These are phyloP conservation scores for Drosophila affinis DNA, from an alignment of 2,888 invertebrate genomes.

Conservation along the genomic window DNA sequence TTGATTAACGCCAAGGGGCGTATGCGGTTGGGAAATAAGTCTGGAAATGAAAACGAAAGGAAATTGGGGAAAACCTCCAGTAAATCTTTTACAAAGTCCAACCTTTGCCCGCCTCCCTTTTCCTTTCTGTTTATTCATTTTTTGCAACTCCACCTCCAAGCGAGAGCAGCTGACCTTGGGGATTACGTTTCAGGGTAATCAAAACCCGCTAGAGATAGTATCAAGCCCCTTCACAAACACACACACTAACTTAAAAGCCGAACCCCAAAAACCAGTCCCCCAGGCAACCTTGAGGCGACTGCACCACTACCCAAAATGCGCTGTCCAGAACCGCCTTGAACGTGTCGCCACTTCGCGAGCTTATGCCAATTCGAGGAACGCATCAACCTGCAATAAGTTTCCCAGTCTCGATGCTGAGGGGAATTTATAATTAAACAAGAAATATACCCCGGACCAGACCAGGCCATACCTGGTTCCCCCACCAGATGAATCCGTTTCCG, in stretches of 20 bases:
- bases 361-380: constrained; percentile 60
- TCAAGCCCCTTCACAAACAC: constrained; percentile 4
- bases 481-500: constrained; percentile 6
- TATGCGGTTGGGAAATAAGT: background rate
- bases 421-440: constrained; percentile 38
- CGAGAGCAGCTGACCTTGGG: constrained; percentile 61
- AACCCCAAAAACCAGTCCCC: constrained; percentile 58
- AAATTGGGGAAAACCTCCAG: constrained; percentile 2
- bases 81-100: no score
- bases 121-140: background rate
- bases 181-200: constrained; percentile 16
- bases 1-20: constrained; percentile 30
- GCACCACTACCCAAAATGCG: constrained; percentile 24
- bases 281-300: constrained; percentile 52
- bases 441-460: constrained; percentile 12
- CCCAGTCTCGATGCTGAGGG: constrained; percentile 40
- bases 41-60: constrained; percentile 4
- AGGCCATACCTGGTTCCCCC: background rate
- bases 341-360: constrained; percentile 4
- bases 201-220: constrained; percentile 51
- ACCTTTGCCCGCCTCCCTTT: background rate
- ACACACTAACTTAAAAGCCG: constrained; percentile 2
- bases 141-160: constrained; percentile 19
- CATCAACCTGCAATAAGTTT: constrained; percentile 34
- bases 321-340: background rate